These are phyloP conservation scores for Deladenus siricidicola DNA, from an alignment of 2,888 invertebrate genomes.

Conservation along the genomic window DNA sequence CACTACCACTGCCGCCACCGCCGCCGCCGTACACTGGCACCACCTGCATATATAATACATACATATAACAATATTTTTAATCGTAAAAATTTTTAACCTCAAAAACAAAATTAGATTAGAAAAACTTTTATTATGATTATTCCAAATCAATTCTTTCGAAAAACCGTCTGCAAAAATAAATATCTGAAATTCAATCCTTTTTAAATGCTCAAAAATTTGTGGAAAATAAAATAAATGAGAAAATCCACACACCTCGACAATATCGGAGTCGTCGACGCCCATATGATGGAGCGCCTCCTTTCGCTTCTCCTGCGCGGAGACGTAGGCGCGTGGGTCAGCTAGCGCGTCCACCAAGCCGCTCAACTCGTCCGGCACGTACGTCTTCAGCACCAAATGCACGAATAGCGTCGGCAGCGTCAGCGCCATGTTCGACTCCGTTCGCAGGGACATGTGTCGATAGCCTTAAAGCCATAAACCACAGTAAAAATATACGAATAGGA, in stretches of 20 bases:
- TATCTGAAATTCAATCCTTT: too few species aligned
- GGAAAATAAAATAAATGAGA: too few species aligned
- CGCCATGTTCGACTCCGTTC: slow-evolving; percentile 97
- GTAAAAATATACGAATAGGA: not conserved
- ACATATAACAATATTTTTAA: too few species aligned
- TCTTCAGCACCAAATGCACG: slow-evolving; percentile 96
- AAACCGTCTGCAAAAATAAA: too few species aligned
- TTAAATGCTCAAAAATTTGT: too few species aligned
- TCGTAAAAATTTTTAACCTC: too few species aligned
- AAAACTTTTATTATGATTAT: too few species aligned
- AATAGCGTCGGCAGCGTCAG: slow-evolving; percentile 98
- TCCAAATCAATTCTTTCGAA: too few species aligned
- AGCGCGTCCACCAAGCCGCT: slow-evolving; percentile 96
- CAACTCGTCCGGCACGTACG: slow-evolving; percentile 90
- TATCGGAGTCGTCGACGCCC: slow-evolving; percentile 51
- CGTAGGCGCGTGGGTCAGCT: slow-evolving; percentile 84
- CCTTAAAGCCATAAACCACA: slow-evolving; percentile 54
- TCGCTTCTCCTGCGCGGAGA: slow-evolving; percentile 65
- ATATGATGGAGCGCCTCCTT: slow-evolving; percentile 51
- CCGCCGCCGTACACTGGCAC: slow-evolving; percentile 4
- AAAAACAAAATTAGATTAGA: too few species aligned
- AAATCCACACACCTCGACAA: slow-evolving; percentile 40
- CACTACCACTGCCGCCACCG: slow-evolving; percentile 9
- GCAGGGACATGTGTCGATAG: slow-evolving; percentile 88
- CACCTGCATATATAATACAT: too few species aligned